Evolutionary conservation across 2,888 invertebrate genomes (phyloP).

Genomic region (Pterostichus madidus): DNA sequence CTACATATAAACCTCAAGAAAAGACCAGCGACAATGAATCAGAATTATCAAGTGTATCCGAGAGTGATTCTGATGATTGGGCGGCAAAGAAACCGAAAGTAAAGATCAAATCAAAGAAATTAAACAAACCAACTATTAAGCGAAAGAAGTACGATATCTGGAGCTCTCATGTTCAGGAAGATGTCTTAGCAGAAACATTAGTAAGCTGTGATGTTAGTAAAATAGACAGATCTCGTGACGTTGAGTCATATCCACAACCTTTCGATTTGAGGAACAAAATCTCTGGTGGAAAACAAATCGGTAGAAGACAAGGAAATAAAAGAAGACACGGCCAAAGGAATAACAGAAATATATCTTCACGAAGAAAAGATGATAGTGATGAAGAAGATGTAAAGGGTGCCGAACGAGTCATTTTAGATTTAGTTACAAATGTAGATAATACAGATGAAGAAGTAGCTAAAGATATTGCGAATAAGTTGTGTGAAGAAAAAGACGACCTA

Average conservation of each 20-base stretch:
- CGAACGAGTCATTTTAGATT: conserved; percentile 81
- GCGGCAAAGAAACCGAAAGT: conserved; percentile 80
- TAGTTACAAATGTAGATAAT: conserved; percentile 79
- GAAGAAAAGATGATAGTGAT: conserved; percentile 77
- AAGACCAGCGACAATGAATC: conserved; percentile 74
- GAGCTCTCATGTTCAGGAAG: conserved; percentile 86
- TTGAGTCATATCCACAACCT: conserved; percentile 85
- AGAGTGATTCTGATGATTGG: conserved; percentile 81
- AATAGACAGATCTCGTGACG: conserved; percentile 83
- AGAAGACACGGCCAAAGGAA: conserved; percentile 81
- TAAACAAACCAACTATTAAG: conserved; percentile 74
- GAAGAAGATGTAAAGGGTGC: conserved; percentile 79
- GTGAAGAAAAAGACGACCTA: conserved; percentile 86
- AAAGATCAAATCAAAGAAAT: conserved; percentile 69
- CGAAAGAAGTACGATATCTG: conserved; percentile 89
- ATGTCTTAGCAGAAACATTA: conserved; percentile 88
- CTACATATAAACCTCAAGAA: conserved; percentile 11
- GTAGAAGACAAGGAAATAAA: conserved; percentile 77
- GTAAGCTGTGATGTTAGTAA: conserved; percentile 87
- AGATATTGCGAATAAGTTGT: conserved; percentile 87
- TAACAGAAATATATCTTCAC: conserved; percentile 80
- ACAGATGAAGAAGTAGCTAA: conserved; percentile 82
- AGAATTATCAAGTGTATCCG: conserved; percentile 78
- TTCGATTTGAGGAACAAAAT: conserved; percentile 68
- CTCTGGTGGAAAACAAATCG: conserved; percentile 66